These are phyloP conservation scores for Anisognathus igniventris DNA, from an alignment of 2,797 vertebrate species.

Conservation along the genomic window DNA sequence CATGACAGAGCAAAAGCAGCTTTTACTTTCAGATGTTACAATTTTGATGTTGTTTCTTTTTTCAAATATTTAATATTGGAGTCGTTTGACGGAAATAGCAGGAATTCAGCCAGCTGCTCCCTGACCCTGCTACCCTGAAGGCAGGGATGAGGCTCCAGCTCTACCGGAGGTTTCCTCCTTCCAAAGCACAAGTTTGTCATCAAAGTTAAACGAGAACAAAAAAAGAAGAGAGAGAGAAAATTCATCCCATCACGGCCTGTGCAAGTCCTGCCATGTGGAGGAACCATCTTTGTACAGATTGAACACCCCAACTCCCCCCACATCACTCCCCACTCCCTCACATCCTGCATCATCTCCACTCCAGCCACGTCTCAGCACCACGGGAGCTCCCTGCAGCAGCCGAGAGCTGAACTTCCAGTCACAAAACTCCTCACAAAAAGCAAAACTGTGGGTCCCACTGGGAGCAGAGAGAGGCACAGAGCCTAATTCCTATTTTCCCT, in stretches of 20 bases:
- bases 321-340: neutral
- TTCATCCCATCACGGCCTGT: neutral
- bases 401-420: neutral
- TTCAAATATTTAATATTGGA: neutral
- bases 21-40: neutral
- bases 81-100: neutral
- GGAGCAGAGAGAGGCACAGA: neutral
- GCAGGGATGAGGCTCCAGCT: neutral
- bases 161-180: neutral
- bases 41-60: neutral
- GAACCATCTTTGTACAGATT: neutral
- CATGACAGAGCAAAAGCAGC: neutral
- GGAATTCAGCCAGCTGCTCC: neutral
- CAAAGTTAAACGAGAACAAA: neutral
- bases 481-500: neutral
- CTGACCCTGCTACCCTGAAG: neutral
- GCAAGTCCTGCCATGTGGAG: neutral
- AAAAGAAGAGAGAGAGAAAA: neutral
- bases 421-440: neutral
- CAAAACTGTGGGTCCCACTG: neutral
- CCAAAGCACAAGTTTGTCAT: neutral
- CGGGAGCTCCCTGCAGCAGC: neutral
- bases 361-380: neutral
- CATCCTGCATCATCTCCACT: slow-evolving; percentile 7
- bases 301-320: neutral